Conservation (phyloP, 2,888 invertebrate genomes). For the Suillia variegata region DNA sequence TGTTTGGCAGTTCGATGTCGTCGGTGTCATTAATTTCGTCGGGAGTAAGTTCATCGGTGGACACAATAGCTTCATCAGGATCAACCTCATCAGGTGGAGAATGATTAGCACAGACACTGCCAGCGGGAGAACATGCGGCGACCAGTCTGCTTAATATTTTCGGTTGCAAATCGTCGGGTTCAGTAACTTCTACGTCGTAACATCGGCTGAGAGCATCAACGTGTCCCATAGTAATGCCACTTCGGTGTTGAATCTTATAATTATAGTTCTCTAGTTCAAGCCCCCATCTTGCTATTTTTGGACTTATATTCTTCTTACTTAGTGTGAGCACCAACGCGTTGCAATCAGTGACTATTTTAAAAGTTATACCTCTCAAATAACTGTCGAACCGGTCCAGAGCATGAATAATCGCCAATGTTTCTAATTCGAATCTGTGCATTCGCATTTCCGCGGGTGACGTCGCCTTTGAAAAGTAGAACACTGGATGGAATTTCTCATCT, state of each 20-base stretch:
- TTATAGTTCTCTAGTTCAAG: conserved; percentile 46
- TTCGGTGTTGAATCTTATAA: conserved; percentile 45
- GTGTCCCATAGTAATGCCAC: conserved; percentile 46
- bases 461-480: neutral
- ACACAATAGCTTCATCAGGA: neutral
- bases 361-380: neutral
- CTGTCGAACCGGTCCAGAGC: conserved; percentile 38
- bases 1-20: conserved; percentile 14
- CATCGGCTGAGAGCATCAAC: conserved; percentile 45
- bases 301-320: conserved; percentile 31
- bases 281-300: conserved; percentile 49
- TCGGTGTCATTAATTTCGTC: neutral
- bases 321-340: conserved; percentile 21
- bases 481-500: conserved; percentile 32
- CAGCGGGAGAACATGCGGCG: neutral
- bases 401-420: conserved; percentile 27
- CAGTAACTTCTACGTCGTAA: conserved; percentile 10
- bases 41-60: neutral
- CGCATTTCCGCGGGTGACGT: conserved; percentile 37
- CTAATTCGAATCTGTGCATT: neutral
- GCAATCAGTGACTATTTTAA: conserved; percentile 9
- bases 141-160: neutral
- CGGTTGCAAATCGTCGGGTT: conserved; percentile 13
- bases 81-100: too few species aligned
- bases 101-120: too few species aligned